Evolutionary conservation across 2,888 invertebrate genomes (phyloP), one percentile per base, ranked within the genome.

Genomic region (Lochmaea capreae): DNA sequence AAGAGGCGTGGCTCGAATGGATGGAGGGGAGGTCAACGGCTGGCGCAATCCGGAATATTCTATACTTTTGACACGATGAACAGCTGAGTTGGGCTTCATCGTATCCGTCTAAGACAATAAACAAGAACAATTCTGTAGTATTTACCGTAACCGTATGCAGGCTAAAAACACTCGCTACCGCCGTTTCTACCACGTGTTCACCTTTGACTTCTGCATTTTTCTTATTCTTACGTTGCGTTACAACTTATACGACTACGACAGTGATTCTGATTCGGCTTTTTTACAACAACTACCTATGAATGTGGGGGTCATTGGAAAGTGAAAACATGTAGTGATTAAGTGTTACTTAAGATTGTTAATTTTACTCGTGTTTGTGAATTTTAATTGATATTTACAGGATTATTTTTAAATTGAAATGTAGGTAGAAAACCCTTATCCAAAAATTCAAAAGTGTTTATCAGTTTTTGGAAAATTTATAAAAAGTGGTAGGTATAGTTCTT

Each of bases 1-100:
- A 87, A 81, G 83, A 85, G 87, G 87, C 87, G 87, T 84, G 84
- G 79, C 84, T 82, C 43, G 33, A 14, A 54, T 8, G 1, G 14
- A 43, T 71, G 65, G 71, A 39, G 75, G 79, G 78, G 74, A 72
- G 78, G 81, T 79, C 83, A 83, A 81, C 81, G 80, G 78, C 77
- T 62, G 67, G 69, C 65, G 66, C 71, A 71, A 71, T 65, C 49
- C 65, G 49, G 61, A 33, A 59, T 61, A 59, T 9, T 63, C 18
- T 63, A 16, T n/a, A 26, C 22, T 54, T 52, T 43, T 49, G 59
- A 12, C 63, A 63, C 62, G 43, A 63, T 11, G 62, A 43, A 63
- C 43, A 63, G 62, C 62, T 63, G 43, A 63, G 43, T 63, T 43
- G 11, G 16, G 43, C 10, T 18, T 12, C 62, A 68, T 65, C 65